phyloP scores from a whole-genome alignment of 2,113 vertebrate species.

The Tautogolabrus adspersus region DNA sequence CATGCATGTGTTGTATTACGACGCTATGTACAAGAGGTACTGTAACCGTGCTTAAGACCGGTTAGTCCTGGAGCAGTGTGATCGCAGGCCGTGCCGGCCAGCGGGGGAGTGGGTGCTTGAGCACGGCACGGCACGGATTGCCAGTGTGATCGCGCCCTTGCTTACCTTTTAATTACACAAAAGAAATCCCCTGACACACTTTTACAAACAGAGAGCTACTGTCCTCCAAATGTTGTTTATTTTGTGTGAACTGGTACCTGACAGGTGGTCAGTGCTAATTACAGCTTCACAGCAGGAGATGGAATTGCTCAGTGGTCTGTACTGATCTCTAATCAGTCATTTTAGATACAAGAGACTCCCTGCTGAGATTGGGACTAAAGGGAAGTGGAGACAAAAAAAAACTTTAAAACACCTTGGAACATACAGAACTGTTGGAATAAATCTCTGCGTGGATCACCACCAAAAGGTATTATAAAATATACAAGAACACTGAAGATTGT shows the following conservation, averaged over 20 bases:
- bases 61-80: no score
- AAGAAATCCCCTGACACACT: constrained; percentile 6
- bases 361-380: constrained; percentile 20
- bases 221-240: constrained; percentile 31
- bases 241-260: constrained; percentile 37
- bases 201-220: constrained; percentile 26
- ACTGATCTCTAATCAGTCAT: constrained; percentile 55
- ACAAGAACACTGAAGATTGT: background rate
- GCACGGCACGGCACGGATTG: no score
- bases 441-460: background rate
- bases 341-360: constrained; percentile 46
- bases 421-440: background rate
- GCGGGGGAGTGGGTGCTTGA: no score
- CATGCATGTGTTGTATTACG: no score
- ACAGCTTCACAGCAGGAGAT: constrained; percentile 42
- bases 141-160: no score
- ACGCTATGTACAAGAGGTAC: no score
- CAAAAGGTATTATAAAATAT: background rate
- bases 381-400: background rate
- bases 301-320: constrained; percentile 32
- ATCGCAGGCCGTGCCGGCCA: no score
- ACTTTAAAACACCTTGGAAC: background rate
- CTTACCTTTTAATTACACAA: constrained; percentile 15
- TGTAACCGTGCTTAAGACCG: no score
- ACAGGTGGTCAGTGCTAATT: constrained; percentile 47